Evolutionary conservation across 2,797 vertebrate genomes (phyloP).

Genomic region (Eleutherodactylus coqui): DNA sequence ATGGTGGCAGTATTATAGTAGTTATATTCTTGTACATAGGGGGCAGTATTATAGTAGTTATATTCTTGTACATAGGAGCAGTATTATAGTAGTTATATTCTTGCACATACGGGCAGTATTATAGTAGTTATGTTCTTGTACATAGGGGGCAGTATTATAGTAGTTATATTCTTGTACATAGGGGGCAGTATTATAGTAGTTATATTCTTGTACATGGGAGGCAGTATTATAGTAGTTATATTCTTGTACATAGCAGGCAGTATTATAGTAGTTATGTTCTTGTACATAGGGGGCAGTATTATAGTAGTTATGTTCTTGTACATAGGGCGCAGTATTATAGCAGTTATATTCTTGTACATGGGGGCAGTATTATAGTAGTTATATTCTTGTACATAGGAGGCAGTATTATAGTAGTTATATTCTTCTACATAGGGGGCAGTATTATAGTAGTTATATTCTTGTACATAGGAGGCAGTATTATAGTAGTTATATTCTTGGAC

Average conservation of each 20-base stretch:
- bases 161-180: slow-evolving; percentile 9
- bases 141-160: slow-evolving; percentile 2
- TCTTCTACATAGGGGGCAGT: neutral
- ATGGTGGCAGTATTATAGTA: neutral
- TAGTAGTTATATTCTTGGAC: neutral
- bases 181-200: slow-evolving; percentile 2
- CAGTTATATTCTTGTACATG: too few relatives aligned
- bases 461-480: neutral
- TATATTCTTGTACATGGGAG: neutral
- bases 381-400: too few relatives aligned
- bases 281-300: too few relatives aligned
- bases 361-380: too few relatives aligned
- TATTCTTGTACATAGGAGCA: slow-evolving; percentile 9
- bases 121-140: neutral
- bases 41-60: slow-evolving; percentile 9
- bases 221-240: slow-evolving; percentile 6
- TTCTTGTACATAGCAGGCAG: too few relatives aligned
- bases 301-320: too few relatives aligned
- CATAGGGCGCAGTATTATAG: too few relatives aligned
- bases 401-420: slow-evolving; percentile 16
- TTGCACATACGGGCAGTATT: neutral
- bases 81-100: slow-evolving; percentile 22
- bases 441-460: slow-evolving; percentile 21
- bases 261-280: too few relatives aligned
- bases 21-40: slow-evolving; percentile 9